Base-by-base conservation (phyloP, 1,140 invertebrate species). In the Eurosta solidaginis region DNA sequence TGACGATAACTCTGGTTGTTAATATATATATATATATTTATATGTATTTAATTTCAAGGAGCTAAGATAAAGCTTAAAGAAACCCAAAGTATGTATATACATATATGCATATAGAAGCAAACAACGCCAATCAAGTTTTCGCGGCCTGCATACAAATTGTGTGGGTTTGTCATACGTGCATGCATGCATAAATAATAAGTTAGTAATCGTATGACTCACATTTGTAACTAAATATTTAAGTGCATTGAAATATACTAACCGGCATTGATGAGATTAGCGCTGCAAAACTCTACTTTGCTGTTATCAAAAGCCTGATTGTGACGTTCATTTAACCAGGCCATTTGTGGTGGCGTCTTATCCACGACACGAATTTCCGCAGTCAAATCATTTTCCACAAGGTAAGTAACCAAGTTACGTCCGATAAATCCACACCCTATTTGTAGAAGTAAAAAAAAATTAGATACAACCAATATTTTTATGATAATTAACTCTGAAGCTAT, bases 291-390 rank as follows among this genome's bases (percentile, higher is more conserved):
- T n/a, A 98, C 92, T 83, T 92, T 89, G 74, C 93, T 90, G 87
- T 91, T 90, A 40, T 92, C 88, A 88, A 96, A 96, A 45, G 91
- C 88, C 82, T 91, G 90, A 73, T 92, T 89, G 84, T 97, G 95
- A 80, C 89, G 88, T 12, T 90, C 87, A 86, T 96, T 96, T 6
- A 98, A 88, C 93, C 96, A 98, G 4, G 95, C 96, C 82, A 95
- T 93, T 88, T 96, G 94, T 2, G 96, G 96, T 33, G 95, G 96
- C 20, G 96, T 96, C 90, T 97, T 98, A 89, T 98, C 96, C 78
- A 96, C 94, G 68, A 97, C 92, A 83, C 94, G 91, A 47, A 97
- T 87, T 86, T 90, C 90, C 79, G 92, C 93, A 45, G 92, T 93
- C 81, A 96, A 88, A 82, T 95, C 91, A 89, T 96, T 94, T 73